Conservation (phyloP, 2,113 vertebrate species). For the Dicentrarchus labrax region DNA sequence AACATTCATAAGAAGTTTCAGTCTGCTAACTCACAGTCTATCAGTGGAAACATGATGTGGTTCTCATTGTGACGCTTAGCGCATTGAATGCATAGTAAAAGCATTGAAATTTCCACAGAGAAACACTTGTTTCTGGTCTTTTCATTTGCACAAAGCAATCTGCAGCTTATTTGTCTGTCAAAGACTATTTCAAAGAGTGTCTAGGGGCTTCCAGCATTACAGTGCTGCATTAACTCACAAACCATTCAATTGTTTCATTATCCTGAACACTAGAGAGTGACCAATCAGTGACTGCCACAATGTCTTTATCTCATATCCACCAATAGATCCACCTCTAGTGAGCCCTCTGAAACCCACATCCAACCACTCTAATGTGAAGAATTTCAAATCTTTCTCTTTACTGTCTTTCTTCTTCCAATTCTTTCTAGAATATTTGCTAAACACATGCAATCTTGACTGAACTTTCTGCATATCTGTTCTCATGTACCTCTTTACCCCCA, state of each 20-base stretch:
- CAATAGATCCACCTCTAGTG: background rate
- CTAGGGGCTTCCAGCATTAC: slow-evolving; percentile 26
- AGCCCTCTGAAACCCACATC: background rate
- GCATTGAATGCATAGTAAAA: background rate
- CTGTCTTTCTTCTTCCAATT: background rate
- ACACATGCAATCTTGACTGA: background rate
- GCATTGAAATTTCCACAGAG: slow-evolving; percentile 3
- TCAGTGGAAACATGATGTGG: background rate
- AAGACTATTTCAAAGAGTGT: slow-evolving; percentile 30
- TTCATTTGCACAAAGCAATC: slow-evolving; percentile 48
- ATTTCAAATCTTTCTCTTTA: background rate
- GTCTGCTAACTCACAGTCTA: background rate
- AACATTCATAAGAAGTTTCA: background rate
- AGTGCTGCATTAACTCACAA: slow-evolving; percentile 30
- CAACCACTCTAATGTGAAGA: background rate
- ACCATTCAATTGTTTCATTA: slow-evolving; percentile 45
- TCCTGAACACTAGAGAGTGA: background rate
- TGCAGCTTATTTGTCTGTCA: slow-evolving; percentile 48
- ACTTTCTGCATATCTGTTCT: background rate
- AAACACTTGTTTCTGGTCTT: slow-evolving; percentile 15
- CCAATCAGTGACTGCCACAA: background rate
- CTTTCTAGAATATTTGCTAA: background rate
- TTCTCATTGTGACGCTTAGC: slow-evolving; percentile 5
- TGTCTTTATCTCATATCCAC: slow-evolving; percentile 14
- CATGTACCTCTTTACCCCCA: background rate